Percentiles rank a stretch among this genome's conserved stretches.
Conservation (phyloP, 2,888 invertebrate genomes). For the Trachelus stipa region DNA sequence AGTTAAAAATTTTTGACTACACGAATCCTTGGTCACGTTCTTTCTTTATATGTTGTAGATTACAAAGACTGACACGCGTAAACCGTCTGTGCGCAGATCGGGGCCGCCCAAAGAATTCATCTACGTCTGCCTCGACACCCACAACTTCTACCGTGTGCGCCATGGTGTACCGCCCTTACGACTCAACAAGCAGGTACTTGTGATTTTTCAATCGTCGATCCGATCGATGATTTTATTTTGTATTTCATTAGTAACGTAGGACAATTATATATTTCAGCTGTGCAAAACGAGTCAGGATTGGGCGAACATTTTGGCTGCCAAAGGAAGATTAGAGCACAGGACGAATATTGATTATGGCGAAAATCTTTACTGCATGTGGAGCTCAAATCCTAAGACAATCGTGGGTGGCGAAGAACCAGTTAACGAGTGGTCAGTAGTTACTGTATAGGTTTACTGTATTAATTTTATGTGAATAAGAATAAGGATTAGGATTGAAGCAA, state of each 20-base stretch:
- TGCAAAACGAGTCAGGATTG: conserved; percentile 79
- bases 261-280: conserved; percentile 54
- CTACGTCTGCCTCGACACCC: conserved; percentile 78
- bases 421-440: conserved; percentile 77
- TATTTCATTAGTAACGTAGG: not conserved
- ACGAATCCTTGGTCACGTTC: conserved; percentile 6
- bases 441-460: not conserved
- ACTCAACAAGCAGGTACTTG: conserved; percentile 71
- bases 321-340: conserved; percentile 78
- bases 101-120: conserved; percentile 71
- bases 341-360: conserved; percentile 85
- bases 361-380: conserved; percentile 83
- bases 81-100: conserved; percentile 65
- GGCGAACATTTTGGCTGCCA: conserved; percentile 77
- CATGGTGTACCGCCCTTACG: conserved; percentile 79
- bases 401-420: conserved; percentile 80
- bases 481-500: too few species aligned
- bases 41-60: conserved; percentile 57
- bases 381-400: conserved; percentile 76
- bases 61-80: conserved; percentile 65
- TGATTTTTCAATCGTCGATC: not conserved
- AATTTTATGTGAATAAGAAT: too few species aligned
- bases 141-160: conserved; percentile 77
- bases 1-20: not conserved
- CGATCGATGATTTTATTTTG: not conserved